phyloP scores from a whole-genome alignment of 2,797 vertebrate species.

The Myotis myotis region DNA sequence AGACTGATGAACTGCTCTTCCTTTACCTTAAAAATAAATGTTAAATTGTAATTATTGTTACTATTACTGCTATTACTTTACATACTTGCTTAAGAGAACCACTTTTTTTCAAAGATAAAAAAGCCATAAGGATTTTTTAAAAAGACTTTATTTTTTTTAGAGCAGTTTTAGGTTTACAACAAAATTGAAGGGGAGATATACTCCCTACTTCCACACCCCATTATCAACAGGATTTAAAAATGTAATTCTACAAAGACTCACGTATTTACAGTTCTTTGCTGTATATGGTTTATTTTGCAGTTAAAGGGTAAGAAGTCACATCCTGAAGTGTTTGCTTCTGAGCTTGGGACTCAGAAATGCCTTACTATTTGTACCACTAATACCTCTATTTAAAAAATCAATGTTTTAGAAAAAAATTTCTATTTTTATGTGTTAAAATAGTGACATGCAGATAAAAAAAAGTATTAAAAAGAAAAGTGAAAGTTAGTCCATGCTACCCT shows the following conservation, averaged over 20 bases:
- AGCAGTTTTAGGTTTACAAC: neutral
- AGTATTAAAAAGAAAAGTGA: neutral
- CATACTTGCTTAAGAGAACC: neutral
- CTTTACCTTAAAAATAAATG: neutral
- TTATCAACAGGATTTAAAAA: neutral
- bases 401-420: neutral
- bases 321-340: neutral
- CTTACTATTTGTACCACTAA: neutral
- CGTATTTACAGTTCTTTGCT: neutral
- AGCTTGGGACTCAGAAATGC: neutral
- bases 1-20: neutral
- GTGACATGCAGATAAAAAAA: neutral
- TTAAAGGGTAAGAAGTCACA: neutral
- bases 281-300: neutral
- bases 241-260: neutral
- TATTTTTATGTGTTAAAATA: constrained; percentile 21
- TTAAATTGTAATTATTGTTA: neutral
- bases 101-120: neutral
- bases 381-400: neutral
- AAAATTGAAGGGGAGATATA: neutral
- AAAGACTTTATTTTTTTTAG: neutral
- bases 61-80: neutral
- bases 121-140: neutral
- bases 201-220: too few relatives aligned
- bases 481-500: neutral